Conservation (phyloP, 2,797 vertebrate species). For the Psittacula derbiana region DNA sequence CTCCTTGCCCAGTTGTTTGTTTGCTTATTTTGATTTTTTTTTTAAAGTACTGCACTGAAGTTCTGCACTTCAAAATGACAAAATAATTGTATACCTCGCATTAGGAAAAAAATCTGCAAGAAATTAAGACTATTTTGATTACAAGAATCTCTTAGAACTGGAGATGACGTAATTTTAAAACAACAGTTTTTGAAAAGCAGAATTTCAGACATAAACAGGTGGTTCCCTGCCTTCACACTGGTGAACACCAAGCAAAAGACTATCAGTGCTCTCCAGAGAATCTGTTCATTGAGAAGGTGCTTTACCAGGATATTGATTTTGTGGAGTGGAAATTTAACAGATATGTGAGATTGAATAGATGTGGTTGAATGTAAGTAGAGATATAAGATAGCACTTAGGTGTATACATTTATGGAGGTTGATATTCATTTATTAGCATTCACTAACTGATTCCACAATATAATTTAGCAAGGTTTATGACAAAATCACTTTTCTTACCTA, state of each 20-base stretch:
- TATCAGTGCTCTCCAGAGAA: not conserved
- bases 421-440: conserved; percentile 15
- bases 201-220: not conserved
- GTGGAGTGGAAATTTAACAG: conserved; percentile 4
- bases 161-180: not conserved
- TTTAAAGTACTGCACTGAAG: not conserved
- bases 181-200: not conserved
- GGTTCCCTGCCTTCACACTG: not conserved
- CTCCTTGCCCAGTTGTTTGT: not conserved
- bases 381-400: not conserved
- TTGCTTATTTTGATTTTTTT: not conserved
- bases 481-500: conserved; percentile 16
- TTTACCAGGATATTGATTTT: not conserved
- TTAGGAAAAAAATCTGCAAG: conserved; percentile 3
- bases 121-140: not conserved
- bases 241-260: not conserved
- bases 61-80: conserved; percentile 2
- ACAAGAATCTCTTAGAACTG: not conserved
- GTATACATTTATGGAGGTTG: not conserved
- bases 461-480: not conserved
- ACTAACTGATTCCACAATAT: not conserved
- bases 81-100: not conserved
- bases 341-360: not conserved
- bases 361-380: not conserved
- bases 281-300: not conserved